phyloP scores from a whole-genome alignment of 2,888 invertebrate genomes.

The Philopedon plagiatum region DNA sequence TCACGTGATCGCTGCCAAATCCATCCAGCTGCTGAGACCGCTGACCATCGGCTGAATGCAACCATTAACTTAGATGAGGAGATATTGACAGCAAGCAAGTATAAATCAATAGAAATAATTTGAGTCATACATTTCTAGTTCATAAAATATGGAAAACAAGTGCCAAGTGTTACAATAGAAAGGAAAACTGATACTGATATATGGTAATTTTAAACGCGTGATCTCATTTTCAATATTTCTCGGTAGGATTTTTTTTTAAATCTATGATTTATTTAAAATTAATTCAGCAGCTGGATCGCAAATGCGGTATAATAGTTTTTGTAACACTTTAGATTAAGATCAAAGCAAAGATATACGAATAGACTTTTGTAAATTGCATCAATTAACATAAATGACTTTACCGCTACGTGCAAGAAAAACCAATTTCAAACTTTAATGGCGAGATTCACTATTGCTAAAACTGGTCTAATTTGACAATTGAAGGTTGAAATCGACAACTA shows the following conservation, averaged over 20 bases:
- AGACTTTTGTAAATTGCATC: too few relatives aligned
- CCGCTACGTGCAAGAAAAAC: too few relatives aligned
- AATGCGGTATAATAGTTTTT: neutral
- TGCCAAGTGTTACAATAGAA: slow-evolving; percentile 56
- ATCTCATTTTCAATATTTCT: slow-evolving; percentile 51
- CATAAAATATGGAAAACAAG: slow-evolving; percentile 40
- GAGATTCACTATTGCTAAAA: too few relatives aligned
- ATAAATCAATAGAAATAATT: slow-evolving; percentile 22
- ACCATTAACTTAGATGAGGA: neutral
- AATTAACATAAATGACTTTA: too few relatives aligned
- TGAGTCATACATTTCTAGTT: slow-evolving; percentile 26
- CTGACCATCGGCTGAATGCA: too few relatives aligned
- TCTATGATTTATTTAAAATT: slow-evolving; percentile 38
- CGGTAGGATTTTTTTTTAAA: slow-evolving; percentile 13
- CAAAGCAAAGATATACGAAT: too few relatives aligned
- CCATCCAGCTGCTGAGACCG: too few relatives aligned
- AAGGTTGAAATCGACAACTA: too few relatives aligned
- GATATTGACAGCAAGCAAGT: slow-evolving; percentile 13
- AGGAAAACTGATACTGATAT: slow-evolving; percentile 61
- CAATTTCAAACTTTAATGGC: too few relatives aligned
- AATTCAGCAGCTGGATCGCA: slow-evolving; percentile 13
- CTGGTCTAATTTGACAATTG: too few relatives aligned
- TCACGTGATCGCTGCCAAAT: too few relatives aligned
- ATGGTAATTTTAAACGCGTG: slow-evolving; percentile 60
- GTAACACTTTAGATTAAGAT: too few relatives aligned